These are phyloP conservation scores for Euzophera pinguis DNA, from an alignment of 2,888 invertebrate genomes.

Conservation along the genomic window DNA sequence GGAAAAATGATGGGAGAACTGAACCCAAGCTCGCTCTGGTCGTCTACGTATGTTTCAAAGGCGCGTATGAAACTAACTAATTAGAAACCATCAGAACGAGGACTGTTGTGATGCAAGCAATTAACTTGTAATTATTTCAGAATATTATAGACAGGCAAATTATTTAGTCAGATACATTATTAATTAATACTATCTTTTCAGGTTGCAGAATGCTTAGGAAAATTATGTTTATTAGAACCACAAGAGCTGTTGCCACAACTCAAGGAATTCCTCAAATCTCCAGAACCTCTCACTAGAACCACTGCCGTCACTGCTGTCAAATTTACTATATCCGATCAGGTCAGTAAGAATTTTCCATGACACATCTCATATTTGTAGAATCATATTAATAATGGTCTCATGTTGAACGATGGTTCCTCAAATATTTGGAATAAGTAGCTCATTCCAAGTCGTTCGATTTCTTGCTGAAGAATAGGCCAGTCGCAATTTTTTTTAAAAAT, in stretches of 20 bases:
- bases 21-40: no score
- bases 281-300: constrained; percentile 93
- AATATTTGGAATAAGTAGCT: no score
- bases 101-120: no score
- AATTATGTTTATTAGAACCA: constrained; percentile 96
- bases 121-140: no score
- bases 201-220: constrained; percentile 98
- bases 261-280: constrained; percentile 88
- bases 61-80: no score
- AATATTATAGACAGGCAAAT: background rate
- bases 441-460: no score
- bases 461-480: no score
- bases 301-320: constrained; percentile 99
- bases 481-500: no score
- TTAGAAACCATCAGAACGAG: no score
- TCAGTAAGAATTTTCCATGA: constrained; percentile 30
- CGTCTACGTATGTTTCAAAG: no score
- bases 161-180: background rate
- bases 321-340: constrained; percentile 98
- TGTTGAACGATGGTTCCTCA: no score
- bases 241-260: constrained; percentile 91
- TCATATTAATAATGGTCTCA: background rate
- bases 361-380: background rate
- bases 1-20: no score
- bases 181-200: constrained; percentile 29